Base-by-base conservation (phyloP, 2,113 vertebrate species). In the Verasper variegatus region DNA sequence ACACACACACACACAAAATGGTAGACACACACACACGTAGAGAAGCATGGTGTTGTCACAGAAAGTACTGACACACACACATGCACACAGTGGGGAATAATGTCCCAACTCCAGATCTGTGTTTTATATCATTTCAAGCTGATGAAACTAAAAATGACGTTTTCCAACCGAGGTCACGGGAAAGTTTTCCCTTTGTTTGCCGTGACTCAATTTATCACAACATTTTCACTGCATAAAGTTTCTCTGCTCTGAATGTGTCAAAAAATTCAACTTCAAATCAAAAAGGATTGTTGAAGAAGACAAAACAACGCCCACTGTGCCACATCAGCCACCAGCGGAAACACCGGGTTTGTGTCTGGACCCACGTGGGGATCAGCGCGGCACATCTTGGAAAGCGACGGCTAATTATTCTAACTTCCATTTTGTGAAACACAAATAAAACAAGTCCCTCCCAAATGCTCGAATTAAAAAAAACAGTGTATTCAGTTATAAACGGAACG, bases 51-150 rank as follows among this genome's bases (percentile, higher is more conserved):
- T 52, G 35, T 21, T 59, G 55, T 56, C 56, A 71, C 57, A 75
- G 56, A 66, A 23, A 73, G 55, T 55, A 64, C 80, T 74, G 14
- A 72, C 62, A 49, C 75, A 31, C 6, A 31, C 31, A 70, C 58
- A 73, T 12, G 2, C 70, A 54, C 70, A 54, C 66, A 57, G 72
- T 4, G 51, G 62, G 68, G 87, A 80, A 80, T 82, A 76, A 74
- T 62, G 61, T 83, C 84, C 68, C 70, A 64, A 83, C 74, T 77
- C 54, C 8, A 15, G 47, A 81, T 81, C 67, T 74, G 24, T 71
- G 60, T 81, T 75, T 81, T 70, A 45, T 21, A 70, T 85, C 64
- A 82, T 82, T 55, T 86, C 31, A 60, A 78, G 66, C 79, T 80
- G 76, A 40, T 68, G 47, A 76, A 78, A 71, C 24, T 78, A 55